Percentiles rank a stretch among this genome's conserved stretches.
These are phyloP conservation scores for Bibio marci DNA, from an alignment of 2,888 invertebrate genomes.

Conservation along the genomic window DNA sequence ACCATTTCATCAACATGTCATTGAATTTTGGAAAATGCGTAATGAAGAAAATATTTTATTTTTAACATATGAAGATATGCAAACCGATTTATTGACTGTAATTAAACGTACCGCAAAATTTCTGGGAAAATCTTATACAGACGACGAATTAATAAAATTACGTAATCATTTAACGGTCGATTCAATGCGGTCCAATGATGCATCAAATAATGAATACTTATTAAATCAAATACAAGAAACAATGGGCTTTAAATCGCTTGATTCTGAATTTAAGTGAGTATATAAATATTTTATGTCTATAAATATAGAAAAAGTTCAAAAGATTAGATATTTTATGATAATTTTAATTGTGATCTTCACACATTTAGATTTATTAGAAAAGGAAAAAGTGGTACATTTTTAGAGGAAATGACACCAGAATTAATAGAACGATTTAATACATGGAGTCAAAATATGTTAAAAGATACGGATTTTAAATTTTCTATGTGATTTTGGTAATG, in stretches of 20 bases:
- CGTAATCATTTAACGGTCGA: too few relatives aligned
- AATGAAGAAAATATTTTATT: constrained; percentile 6
- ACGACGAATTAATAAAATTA: constrained; percentile 2
- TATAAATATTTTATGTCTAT: too few relatives aligned
- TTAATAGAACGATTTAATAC: constrained; percentile 10
- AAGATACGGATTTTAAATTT: too few relatives aligned
- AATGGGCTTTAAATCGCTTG: too few relatives aligned
- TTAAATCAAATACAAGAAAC: too few relatives aligned
- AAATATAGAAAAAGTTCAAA: too few relatives aligned
- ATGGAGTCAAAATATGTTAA: background rate
- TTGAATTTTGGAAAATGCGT: constrained; percentile 5
- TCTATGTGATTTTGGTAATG: too few relatives aligned
- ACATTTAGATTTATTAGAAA: constrained; percentile 13
- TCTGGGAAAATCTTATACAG: background rate
- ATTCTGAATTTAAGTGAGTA: too few relatives aligned
- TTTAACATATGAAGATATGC: constrained; percentile 5
- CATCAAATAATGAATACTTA: too few relatives aligned
- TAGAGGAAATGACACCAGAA: constrained; percentile 12
- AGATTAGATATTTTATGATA: too few relatives aligned
- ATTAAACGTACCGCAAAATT: constrained; percentile 2
- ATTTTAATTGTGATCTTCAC: too few relatives aligned
- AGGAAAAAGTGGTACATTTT: constrained; percentile 14
- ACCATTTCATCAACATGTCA: constrained; percentile 1
- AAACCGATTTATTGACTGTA: constrained; percentile 2
- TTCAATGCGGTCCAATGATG: too few relatives aligned